A percentile compares a stretch with the other conserved stretches of the same genome.
Conservation (phyloP, 2,888 invertebrate genomes). For the Drosophila kambysellisi region DNA sequence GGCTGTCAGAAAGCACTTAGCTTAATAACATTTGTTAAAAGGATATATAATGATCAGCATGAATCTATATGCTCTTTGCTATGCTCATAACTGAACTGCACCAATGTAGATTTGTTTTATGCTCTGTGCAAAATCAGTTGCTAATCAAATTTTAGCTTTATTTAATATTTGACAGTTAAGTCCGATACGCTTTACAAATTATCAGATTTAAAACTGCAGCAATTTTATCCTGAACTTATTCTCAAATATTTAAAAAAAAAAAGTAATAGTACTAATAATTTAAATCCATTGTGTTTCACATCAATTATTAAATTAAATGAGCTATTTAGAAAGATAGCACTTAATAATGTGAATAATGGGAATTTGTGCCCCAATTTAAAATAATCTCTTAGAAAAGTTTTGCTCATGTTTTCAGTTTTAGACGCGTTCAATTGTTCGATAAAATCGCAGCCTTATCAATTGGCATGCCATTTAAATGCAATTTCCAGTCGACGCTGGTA, state of each 20-base stretch:
- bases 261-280: not conserved
- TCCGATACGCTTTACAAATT: too few species aligned
- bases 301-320: too few species aligned
- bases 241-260: not conserved
- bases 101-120: not conserved
- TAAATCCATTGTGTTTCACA: not conserved
- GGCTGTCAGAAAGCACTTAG: not conserved
- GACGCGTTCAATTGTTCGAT: slow-evolving; percentile 1
- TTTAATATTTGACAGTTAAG: not conserved
- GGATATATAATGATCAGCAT: not conserved
- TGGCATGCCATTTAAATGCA: slow-evolving; percentile 35
- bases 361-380: not conserved
- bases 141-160: not conserved
- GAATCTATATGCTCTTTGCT: not conserved
- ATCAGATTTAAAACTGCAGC: not conserved
- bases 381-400: too few species aligned
- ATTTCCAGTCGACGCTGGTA: slow-evolving; percentile 12
- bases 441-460: slow-evolving; percentile 24
- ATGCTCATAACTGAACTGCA: not conserved
- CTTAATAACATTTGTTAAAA: too few species aligned
- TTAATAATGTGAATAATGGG: not conserved
- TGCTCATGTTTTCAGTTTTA: not conserved
- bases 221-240: not conserved
- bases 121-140: not conserved
- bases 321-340: not conserved